Evolutionary conservation across 2,797 vertebrate species (phyloP).

Genomic region (Podarcis siculus): DNA sequence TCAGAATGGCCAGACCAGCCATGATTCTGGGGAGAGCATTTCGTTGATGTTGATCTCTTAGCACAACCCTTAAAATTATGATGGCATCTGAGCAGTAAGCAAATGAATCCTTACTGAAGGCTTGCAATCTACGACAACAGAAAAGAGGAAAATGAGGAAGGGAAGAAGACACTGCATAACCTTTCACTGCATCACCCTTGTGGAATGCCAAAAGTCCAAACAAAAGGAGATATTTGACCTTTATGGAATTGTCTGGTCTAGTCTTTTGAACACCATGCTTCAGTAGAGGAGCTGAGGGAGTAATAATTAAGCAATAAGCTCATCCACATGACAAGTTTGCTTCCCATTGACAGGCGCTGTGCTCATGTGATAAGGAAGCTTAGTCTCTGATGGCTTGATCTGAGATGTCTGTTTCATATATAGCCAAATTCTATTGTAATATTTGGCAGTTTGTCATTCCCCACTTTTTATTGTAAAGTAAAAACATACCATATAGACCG

Average conservation of each 20-base stretch:
- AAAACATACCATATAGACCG: no score
- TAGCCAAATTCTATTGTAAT: background rate
- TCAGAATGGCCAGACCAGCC: background rate
- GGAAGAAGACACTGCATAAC: background rate
- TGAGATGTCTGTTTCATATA: constrained; percentile 7
- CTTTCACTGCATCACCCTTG: background rate
- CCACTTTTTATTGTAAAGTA: no score
- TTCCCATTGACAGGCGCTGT: constrained; percentile 4
- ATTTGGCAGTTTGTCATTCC: background rate
- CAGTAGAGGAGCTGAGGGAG: constrained; percentile 14
- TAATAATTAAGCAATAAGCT: constrained; percentile 28
- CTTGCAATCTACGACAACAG: background rate
- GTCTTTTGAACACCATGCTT: constrained; percentile 16
- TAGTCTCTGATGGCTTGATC: background rate
- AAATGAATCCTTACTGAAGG: background rate
- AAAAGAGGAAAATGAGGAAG: background rate
- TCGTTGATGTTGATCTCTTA: background rate
- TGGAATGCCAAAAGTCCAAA: background rate
- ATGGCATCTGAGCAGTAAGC: background rate
- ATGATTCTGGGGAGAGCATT: background rate
- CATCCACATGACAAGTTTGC: constrained; percentile 8
- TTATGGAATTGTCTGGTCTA: background rate
- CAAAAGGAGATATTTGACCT: constrained; percentile 9
- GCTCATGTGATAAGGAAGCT: background rate
- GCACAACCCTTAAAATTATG: background rate